A percentile compares a stretch with the other conserved stretches of the same genome.
These are phyloP conservation scores for Nothobranchius kuhntae DNA, from an alignment of 2,113 vertebrate species.

Conservation along the genomic window DNA sequence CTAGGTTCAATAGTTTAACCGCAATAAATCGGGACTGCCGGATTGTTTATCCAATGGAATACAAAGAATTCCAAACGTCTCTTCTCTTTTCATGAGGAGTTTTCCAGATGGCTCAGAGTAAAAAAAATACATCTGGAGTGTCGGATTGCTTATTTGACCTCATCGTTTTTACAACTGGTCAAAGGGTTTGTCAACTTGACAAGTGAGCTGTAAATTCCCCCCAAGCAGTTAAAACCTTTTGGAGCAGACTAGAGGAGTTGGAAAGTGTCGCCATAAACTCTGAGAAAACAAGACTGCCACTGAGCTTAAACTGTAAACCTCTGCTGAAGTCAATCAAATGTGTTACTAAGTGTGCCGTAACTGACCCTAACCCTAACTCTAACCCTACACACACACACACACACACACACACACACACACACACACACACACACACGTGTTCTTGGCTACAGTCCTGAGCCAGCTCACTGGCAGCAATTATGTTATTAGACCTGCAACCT, in stretches of 20 bases:
- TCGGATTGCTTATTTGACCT: constrained; percentile 5
- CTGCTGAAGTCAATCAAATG: background rate
- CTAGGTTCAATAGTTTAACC: background rate
- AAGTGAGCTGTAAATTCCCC: no score
- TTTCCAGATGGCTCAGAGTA: constrained; percentile 1
- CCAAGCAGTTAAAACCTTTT: no score
- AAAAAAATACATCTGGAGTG: background rate
- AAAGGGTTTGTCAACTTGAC: background rate
- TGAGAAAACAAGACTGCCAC: background rate
- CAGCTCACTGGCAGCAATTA: constrained; percentile 58
- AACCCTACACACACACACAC: no score
- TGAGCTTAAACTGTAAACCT: background rate
- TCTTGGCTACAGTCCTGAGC: constrained; percentile 38
- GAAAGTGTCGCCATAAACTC: background rate
- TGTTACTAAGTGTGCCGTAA: background rate
- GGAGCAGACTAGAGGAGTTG: background rate
- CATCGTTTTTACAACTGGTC: background rate
- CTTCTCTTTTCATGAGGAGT: background rate
- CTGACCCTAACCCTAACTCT: no score
- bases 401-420: no score
- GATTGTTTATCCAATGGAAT: background rate
- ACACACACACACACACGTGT: constrained; percentile 9
- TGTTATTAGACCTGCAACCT: constrained; percentile 67
- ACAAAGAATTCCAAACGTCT: background rate
- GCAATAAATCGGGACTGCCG: background rate